Base-by-base conservation (phyloP, 2,113 vertebrate species). In the Choloepus hoffmanni region DNA sequence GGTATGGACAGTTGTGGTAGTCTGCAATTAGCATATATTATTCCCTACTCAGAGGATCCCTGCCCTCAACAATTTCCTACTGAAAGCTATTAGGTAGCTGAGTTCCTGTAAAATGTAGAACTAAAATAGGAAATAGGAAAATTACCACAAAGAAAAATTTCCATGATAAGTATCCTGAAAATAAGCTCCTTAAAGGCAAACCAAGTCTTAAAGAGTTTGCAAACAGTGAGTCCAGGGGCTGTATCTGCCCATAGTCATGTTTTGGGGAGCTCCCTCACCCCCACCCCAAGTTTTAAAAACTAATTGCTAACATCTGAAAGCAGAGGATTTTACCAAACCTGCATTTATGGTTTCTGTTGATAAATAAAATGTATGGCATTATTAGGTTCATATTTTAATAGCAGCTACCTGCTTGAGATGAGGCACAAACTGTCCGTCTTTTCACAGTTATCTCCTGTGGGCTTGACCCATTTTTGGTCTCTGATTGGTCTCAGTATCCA, bases 351-450 rank as follows among this genome's bases (percentile, higher is more conserved):
- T 90, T 63, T 43, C 43, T 55, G 3, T 74, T 73, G 67, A 33
- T 79, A 94, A 79, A 86, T 43, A n/a, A 76, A 65, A 23, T 40
- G 28, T 26, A 68, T 83, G 79, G 24, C 12, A 36, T 67, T 19
- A 77, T 13, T 16, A 48, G 9, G 14, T 53, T 92, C 10, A 45
- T 28, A 8, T 18, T 28, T 36, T 26, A 45, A 53, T 5, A 65
- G 55, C 4, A 73, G 63, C 81, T 77, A 12, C 63, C 14, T 77
- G 63, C n/a, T 26, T 50, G 48, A 28, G 24, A 24, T 9, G 53
- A 68, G 58, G 11, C 0, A 1, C 1, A 18, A 19, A 6, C 7
- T 1, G n/a, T 0, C 16, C 0, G 4, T 50, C 7, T 50, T 40
- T 74, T 63, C 48, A 26, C 1, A 23, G 60, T 11, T 28, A 1